Evolutionary conservation across 2,888 invertebrate species (phyloP), one percentile per base, ranked within the genome.

Genomic region (Troglohyphantes excavatus): DNA sequence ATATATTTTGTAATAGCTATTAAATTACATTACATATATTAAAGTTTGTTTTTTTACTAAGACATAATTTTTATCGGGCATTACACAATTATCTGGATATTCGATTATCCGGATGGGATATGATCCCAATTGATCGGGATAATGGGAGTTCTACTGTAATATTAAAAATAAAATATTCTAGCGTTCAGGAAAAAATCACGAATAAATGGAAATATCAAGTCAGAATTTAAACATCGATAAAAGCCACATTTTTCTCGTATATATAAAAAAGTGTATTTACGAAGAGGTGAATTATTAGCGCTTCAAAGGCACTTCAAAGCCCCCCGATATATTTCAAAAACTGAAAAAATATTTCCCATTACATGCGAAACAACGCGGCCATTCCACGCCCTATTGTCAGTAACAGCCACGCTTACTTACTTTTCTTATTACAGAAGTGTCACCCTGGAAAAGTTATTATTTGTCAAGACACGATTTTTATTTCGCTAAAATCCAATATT

Each of bases 401-500:
- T 63, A 26, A 23, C 39, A 85, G 78, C 68, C 78, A 76, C 61
- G 76, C 67, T 68, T 78, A 61, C 76, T 85, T 85, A 85, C 78
- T 78, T 85, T 85, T 85, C 85, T 85, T 85, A 85, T 85, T 85
- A 85, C 85, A 39, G 43, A 85, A 85, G 70, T 85, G 85, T 85
- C 85, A 85, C 39, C 76, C 33, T 59, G 19, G 75, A 70, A 85
- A 85, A 85, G 85, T 85, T 85, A 85, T 85, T 85, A 85, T 85
- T 85, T 85, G 85, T 85, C 85, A 78, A 85, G 85, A 70, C 85
- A 76, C 33, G 68, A 59, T 85, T 85, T 85, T 85, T 85, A 85
- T 85, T 85, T 85, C 43, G 82, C 46, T 70, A 33, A 70, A 83
- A 43, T 72, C 72, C 83, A 83, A 83, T 73, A 83, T 83, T 83